A percentile compares a stretch with the other conserved stretches of the same genome.
These are phyloP conservation scores for Hoplostethus atlanticus DNA, from an alignment of 2,797 vertebrate genomes.

Conservation along the genomic window DNA sequence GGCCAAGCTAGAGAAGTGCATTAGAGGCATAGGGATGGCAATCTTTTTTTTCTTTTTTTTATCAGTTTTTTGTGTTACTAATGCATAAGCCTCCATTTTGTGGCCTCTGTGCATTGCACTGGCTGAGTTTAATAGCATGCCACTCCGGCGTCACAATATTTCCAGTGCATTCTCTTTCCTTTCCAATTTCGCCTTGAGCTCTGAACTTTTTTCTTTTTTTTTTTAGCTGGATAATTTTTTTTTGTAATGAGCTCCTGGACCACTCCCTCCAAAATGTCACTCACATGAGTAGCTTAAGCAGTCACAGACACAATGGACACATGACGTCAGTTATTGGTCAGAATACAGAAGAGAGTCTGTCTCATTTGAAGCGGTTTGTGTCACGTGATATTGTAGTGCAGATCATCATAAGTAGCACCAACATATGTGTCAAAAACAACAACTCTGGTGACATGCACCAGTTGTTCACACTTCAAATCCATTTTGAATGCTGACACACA, in stretches of 20 bases:
- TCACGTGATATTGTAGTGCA: neutral
- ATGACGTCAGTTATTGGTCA: too few species aligned
- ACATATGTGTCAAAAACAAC: neutral
- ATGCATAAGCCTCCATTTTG: slow-evolving; percentile 53
- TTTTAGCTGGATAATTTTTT: too few species aligned
- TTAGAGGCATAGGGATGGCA: slow-evolving; percentile 45
- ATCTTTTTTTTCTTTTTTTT: slow-evolving; percentile 23
- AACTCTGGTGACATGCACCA: neutral
- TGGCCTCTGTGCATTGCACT: slow-evolving; percentile 23
- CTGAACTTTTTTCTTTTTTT: too few species aligned
- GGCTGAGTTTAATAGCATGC: neutral
- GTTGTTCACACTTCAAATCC: neutral
- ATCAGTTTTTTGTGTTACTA: slow-evolving; percentile 32
- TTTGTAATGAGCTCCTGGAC: too few species aligned
- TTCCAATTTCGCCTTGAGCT: too few species aligned
- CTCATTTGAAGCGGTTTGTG: too few species aligned
- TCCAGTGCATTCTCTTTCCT: too few species aligned
- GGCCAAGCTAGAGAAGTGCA: slow-evolving; percentile 49
- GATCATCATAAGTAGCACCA: neutral
- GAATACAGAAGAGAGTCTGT: too few species aligned
- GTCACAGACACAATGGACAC: too few species aligned
- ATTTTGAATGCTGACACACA: neutral
- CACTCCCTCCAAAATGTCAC: too few species aligned
- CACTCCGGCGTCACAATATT: too few species aligned
- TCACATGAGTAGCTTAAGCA: too few species aligned